Conservation (phyloP, 1,140 invertebrate species). For the Bombus impatiens region DNA sequence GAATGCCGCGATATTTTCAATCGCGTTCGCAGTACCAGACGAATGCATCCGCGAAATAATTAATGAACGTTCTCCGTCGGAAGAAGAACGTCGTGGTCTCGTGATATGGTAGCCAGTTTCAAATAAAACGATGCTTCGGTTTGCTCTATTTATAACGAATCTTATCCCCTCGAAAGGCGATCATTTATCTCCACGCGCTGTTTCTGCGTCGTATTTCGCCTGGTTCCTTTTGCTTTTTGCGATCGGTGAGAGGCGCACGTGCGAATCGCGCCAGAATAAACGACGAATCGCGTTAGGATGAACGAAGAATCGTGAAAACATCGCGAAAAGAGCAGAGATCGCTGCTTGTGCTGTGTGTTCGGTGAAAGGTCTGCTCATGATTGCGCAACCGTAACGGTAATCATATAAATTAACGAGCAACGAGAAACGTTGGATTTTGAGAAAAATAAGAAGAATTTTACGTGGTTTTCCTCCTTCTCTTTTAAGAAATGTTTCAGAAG, state of each 20-base stretch:
- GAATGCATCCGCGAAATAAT: slow-evolving; percentile 25
- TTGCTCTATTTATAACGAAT: slow-evolving; percentile 49
- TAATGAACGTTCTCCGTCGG: slow-evolving; percentile 7
- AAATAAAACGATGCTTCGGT: slow-evolving; percentile 29
- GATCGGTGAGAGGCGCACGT: slow-evolving; percentile 72
- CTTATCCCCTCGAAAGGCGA: slow-evolving; percentile 42
- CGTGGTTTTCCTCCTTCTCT: neutral
- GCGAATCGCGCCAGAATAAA: slow-evolving; percentile 63
- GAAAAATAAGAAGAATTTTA: too few relatives aligned
- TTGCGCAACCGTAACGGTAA: slow-evolving; percentile 29
- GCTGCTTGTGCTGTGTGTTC: neutral
- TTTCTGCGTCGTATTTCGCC: slow-evolving; percentile 35
- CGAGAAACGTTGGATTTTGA: neutral
- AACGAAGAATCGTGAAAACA: slow-evolving; percentile 18
- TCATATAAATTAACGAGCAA: slow-evolving; percentile 29
- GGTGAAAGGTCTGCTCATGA: slow-evolving; percentile 30
- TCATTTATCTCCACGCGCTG: slow-evolving; percentile 48
- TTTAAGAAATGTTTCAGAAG: neutral
- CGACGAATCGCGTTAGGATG: slow-evolving; percentile 36
- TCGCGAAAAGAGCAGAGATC: neutral
- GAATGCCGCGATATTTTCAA: slow-evolving; percentile 4
- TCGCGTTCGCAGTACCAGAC: neutral
- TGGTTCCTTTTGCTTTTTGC: slow-evolving; percentile 58
- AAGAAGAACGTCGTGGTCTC: neutral
- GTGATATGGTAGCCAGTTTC: neutral